These are phyloP conservation scores for Neostethus bicornis DNA, from an alignment of 2,797 vertebrate species.

Conservation along the genomic window DNA sequence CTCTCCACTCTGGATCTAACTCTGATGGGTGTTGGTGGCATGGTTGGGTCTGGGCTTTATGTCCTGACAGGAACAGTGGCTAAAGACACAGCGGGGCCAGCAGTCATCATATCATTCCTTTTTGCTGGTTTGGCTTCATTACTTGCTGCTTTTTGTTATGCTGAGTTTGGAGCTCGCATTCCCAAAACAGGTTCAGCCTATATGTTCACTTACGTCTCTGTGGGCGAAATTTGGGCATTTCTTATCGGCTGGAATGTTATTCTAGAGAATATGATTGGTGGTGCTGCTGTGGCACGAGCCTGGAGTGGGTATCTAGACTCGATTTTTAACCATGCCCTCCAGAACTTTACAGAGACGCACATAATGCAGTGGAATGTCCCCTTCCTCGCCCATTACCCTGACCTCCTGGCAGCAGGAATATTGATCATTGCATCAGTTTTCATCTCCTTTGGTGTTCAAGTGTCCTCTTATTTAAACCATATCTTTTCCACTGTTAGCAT, in stretches of 20 bases:
- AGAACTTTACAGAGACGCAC: constrained; percentile 91
- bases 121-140: constrained; percentile 91
- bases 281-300: constrained; percentile 91
- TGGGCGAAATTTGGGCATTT: constrained; percentile 98
- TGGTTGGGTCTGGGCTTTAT: constrained; percentile 95
- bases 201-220: constrained; percentile 95
- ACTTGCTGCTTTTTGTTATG: constrained; percentile 94
- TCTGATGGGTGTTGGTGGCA: constrained; percentile 90
- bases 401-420: constrained; percentile 88
- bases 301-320: constrained; percentile 97
- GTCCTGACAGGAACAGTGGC: constrained; percentile 95
- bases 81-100: constrained; percentile 90
- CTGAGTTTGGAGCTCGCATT: constrained; percentile 93
- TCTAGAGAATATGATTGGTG: constrained; percentile 95
- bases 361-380: constrained; percentile 89
- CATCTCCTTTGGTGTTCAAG: constrained; percentile 92
- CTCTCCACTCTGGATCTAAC: constrained; percentile 92
- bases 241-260: constrained; percentile 97
- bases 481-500: constrained; percentile 90
- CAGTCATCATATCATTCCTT: constrained; percentile 88
- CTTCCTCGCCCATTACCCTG: constrained; percentile 90
- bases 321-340: constrained; percentile 92
- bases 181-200: constrained; percentile 96
- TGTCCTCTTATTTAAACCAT: constrained; percentile 96
- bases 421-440: constrained; percentile 88